Evolutionary conservation across 1,140 invertebrate species (phyloP).

Genomic region (Hydropsyche tenuis): DNA sequence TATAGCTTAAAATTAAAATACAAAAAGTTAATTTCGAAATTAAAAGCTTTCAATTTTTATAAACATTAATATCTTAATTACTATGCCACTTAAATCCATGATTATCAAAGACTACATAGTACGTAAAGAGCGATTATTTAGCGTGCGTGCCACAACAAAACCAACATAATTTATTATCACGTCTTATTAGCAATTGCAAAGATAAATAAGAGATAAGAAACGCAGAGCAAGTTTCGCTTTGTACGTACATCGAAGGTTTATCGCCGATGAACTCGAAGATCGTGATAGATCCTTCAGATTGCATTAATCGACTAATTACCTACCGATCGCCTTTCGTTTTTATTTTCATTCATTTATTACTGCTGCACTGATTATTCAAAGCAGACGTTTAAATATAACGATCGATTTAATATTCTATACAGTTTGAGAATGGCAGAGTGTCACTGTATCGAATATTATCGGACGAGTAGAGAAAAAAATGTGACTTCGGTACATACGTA

Average conservation of each 20-base stretch:
- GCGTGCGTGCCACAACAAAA: neutral
- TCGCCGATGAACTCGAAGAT: constrained; percentile 2
- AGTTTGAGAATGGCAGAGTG: constrained; percentile 7
- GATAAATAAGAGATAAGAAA: neutral
- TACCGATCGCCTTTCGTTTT: no score
- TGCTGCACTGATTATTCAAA: no score
- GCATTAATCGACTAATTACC: constrained; percentile 14
- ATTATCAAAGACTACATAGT: no score
- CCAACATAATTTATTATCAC: neutral
- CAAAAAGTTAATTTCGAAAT: no score
- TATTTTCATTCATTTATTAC: no score
- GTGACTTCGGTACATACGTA: constrained; percentile 12
- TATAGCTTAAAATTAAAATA: no score
- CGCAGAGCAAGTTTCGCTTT: neutral
- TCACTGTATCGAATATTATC: neutral
- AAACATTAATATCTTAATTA: no score
- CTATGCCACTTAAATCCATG: no score
- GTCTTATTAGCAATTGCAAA: constrained; percentile 1
- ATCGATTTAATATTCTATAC: no score
- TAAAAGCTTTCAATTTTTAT: no score
- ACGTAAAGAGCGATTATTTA: no score
- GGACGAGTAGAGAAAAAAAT: constrained; percentile 22
- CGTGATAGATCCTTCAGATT: neutral
- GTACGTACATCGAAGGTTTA: constrained; percentile 4
- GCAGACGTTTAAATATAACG: no score